Evolutionary conservation across 2,888 invertebrate genomes (phyloP), one percentile per base, ranked within the genome.

Genomic region (Acanthosepion lycidas): DNA sequence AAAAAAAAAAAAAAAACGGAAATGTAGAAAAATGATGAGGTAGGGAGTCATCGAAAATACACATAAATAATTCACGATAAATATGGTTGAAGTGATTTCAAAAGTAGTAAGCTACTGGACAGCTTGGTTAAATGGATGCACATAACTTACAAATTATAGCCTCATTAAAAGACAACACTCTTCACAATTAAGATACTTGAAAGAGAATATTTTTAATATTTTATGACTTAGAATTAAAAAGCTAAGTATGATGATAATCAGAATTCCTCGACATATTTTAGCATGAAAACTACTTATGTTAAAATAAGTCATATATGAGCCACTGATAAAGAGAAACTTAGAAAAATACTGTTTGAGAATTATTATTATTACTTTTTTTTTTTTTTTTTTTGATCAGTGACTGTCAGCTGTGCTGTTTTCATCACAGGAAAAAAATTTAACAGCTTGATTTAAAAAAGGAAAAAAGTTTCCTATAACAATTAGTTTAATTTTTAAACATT

Each of bases 21-120:
- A 78, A 78, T 78, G n/a, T 78, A 78, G 78, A 78, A 78, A 78
- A 78, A n/a, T 33, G n/a, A 78, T 78, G 78, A 78, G 78, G 78
- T 78, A 78, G 78, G 78, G 78, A 78, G 78, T 78, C 78, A 78
- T 78, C 33, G 78, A 33, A 15, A 78, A 78, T 78, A 78, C n/a
- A 33, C 78, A 78, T 64, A 64, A 78, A 78, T 78, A 78, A 78
- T 78, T 78, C n/a, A 9, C 33, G 78, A 78, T 78, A 78, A 78
- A 78, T n/a, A 78, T 78, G 33, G 59, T 78, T n/a, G n/a, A 78
- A 78, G 78, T 33, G 23, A n/a, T 78, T 78, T 78, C 78, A 78
- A 78, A 78, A 33, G 78, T 4, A 78, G 78, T 78, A n/a, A 78
- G n/a, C n/a, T n/a, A 78, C 18, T n/a, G 78, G 78, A 78, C 78